These are phyloP conservation scores for Protobothrops flavoviridis DNA, from an alignment of 2,113 vertebrate species.

Conservation along the genomic window DNA sequence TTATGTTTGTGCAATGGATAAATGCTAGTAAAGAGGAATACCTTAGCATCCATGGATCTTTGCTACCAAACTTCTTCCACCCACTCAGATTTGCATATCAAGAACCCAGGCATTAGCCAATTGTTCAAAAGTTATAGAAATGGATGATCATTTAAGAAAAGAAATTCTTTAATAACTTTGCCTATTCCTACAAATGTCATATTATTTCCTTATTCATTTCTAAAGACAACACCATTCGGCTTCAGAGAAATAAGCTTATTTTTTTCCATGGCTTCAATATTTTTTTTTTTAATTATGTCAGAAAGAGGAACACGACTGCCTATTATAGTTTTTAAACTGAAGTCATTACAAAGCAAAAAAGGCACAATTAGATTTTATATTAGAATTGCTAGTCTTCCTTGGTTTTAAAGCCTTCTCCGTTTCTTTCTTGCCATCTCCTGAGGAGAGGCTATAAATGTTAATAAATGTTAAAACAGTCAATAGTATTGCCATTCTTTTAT, in stretches of 20 bases:
- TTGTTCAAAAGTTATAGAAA: neutral
- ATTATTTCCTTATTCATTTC: neutral
- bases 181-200: neutral
- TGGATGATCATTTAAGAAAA: neutral
- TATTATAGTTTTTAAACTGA: neutral
- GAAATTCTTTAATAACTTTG: neutral
- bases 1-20: neutral
- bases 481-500: neutral
- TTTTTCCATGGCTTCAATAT: neutral
- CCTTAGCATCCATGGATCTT: neutral
- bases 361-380: neutral
- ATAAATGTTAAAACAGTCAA: neutral
- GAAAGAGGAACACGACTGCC: neutral
- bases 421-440: neutral
- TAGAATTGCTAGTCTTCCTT: neutral
- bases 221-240: neutral
- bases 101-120: neutral
- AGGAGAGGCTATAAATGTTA: neutral
- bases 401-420: neutral
- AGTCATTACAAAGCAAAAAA: neutral
- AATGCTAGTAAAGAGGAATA: neutral
- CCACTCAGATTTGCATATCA: neutral
- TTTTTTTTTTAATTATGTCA: neutral
- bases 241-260: neutral
- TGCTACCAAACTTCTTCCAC: neutral